Evolutionary conservation across 2,888 invertebrate species (phyloP).

Genomic region (Nephrotoma guestfalica): DNA sequence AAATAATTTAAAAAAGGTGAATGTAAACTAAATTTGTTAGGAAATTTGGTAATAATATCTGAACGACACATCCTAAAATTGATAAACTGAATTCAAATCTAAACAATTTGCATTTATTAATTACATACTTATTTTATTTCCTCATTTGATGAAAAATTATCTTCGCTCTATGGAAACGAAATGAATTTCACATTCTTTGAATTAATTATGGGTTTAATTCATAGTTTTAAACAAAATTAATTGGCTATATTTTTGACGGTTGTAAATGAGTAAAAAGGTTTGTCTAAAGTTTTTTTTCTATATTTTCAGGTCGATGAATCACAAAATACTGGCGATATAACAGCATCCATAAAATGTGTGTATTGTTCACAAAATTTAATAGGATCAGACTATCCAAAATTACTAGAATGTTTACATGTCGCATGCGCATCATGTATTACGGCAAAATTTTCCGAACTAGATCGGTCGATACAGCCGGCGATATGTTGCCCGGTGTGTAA

Average conservation of each 20-base stretch:
- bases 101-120: no score
- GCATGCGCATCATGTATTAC: slow-evolving; percentile 63
- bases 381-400: slow-evolving; percentile 51
- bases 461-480: slow-evolving; percentile 28
- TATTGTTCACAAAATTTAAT: slow-evolving; percentile 39
- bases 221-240: neutral
- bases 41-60: no score
- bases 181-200: neutral
- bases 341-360: slow-evolving; percentile 37
- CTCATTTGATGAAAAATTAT: neutral
- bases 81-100: no score
- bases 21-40: no score
- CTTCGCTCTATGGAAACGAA: neutral
- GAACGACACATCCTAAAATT: no score
- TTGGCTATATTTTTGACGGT: neutral
- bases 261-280: neutral
- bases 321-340: slow-evolving; percentile 15
- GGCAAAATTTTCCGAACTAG: slow-evolving; percentile 40
- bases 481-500: slow-evolving; percentile 56
- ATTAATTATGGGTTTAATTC: neutral
- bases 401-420: slow-evolving; percentile 79
- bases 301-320: slow-evolving; percentile 13
- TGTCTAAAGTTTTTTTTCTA: neutral
- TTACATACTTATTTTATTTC: no score
- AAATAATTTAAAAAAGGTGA: no score